phyloP scores from a whole-genome alignment of 2,113 vertebrate species.

The Etia nguti region DNA sequence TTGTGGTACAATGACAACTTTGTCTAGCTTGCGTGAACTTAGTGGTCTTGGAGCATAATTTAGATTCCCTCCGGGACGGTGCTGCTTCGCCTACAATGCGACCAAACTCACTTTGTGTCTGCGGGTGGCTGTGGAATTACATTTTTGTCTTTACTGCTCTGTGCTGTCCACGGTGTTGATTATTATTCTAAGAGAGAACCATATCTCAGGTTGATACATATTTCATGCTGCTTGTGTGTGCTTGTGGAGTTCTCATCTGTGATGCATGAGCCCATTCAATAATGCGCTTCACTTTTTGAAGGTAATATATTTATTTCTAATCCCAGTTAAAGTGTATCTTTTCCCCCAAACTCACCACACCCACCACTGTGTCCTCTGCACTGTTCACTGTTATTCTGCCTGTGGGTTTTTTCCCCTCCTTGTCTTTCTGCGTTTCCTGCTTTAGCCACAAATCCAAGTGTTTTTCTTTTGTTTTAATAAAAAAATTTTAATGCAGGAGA shows the following conservation, averaged over 20 bases:
- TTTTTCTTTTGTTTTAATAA: neutral
- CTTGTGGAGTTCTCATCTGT: slow-evolving; percentile 43
- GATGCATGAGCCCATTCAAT: slow-evolving; percentile 51
- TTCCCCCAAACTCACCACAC: neutral
- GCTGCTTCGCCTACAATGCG: neutral
- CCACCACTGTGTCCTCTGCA: slow-evolving; percentile 1
- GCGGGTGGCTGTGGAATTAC: slow-evolving; percentile 15
- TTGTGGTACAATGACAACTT: slow-evolving; percentile 39
- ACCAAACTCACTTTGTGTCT: slow-evolving; percentile 2
- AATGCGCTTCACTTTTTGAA: slow-evolving; percentile 27
- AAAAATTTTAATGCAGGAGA: neutral
- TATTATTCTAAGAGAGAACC: slow-evolving; percentile 53
- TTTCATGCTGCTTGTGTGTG: slow-evolving; percentile 45
- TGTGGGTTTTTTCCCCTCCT: neutral
- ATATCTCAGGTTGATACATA: slow-evolving; percentile 52
- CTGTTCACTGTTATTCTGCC: neutral
- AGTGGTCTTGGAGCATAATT: slow-evolving; percentile 42
- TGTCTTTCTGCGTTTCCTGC: neutral
- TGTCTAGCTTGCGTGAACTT: slow-evolving; percentile 51
- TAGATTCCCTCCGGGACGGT: slow-evolving; percentile 22
- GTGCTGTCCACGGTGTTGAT: slow-evolving; percentile 39
- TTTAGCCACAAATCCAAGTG: neutral
- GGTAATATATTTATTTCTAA: slow-evolving; percentile 45
- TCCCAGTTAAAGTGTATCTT: slow-evolving; percentile 30
- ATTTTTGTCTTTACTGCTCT: slow-evolving; percentile 41